Percentiles rank a stretch among this genome's conserved stretches.
Conservation (phyloP, 2,888 invertebrate species). For the Timema cristinae region DNA sequence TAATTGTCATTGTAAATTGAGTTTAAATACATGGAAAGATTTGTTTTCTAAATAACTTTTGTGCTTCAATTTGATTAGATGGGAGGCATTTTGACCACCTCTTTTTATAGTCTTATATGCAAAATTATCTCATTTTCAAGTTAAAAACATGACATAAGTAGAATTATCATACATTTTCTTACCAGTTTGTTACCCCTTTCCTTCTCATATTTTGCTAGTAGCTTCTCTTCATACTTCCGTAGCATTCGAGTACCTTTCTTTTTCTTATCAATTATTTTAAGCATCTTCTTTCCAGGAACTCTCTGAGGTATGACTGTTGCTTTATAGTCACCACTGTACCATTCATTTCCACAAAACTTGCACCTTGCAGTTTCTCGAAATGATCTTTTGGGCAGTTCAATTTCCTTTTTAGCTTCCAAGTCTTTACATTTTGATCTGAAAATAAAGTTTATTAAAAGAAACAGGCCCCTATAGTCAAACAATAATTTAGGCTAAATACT, state of each 20-base stretch:
- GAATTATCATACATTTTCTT: neutral
- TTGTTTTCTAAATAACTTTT: too few species aligned
- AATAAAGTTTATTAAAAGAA: neutral
- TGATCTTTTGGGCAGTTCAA: slow-evolving; percentile 16
- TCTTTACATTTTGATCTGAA: slow-evolving; percentile 21
- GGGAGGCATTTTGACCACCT: too few species aligned
- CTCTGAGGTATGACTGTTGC: slow-evolving; percentile 19
- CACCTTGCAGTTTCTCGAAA: slow-evolving; percentile 15
- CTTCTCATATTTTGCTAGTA: slow-evolving; percentile 18
- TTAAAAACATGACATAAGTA: too few species aligned
- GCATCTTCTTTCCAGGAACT: slow-evolving; percentile 21
- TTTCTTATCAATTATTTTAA: slow-evolving; percentile 15
- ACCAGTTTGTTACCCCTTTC: slow-evolving; percentile 24
- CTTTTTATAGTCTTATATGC: too few species aligned
- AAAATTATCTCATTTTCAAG: too few species aligned
- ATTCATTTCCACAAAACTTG: slow-evolving; percentile 23
- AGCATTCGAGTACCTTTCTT: slow-evolving; percentile 13
- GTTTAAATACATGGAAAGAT: too few species aligned
- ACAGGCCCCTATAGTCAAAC: too few species aligned
- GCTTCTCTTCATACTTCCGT: slow-evolving; percentile 16
- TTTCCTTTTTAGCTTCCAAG: neutral
- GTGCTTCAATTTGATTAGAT: too few species aligned
- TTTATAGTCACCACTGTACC: slow-evolving; percentile 11
- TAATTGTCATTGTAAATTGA: too few species aligned
- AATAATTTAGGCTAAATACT: too few species aligned